Conservation (phyloP, 1,140 invertebrate species). For the Pentalonia nigronervosa region DNA sequence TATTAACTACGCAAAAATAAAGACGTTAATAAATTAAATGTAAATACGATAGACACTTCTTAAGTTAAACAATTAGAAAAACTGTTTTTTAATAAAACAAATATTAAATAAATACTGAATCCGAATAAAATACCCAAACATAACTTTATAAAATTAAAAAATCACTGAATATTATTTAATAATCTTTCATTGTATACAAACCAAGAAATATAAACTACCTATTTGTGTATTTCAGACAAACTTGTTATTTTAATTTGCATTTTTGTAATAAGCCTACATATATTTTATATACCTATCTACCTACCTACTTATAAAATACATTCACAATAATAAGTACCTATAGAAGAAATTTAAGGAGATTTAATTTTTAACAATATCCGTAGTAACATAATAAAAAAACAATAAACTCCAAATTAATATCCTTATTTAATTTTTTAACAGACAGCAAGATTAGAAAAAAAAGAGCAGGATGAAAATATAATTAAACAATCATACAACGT, state of each 20-base stretch:
- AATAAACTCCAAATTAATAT: conserved; percentile 23
- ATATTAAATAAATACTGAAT: neutral
- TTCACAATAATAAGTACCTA: neutral
- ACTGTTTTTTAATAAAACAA: neutral
- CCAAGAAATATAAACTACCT: neutral
- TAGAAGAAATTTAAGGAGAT: neutral
- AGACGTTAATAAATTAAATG: neutral
- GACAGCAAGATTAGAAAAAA: neutral
- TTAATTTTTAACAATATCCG: conserved; percentile 37
- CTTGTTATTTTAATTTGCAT: neutral
- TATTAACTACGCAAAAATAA: neutral
- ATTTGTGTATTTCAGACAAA: neutral
- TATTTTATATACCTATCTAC: neutral
- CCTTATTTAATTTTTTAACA: neutral
- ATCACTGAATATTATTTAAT: neutral
- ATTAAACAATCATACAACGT: conserved; percentile 17
- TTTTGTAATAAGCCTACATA: neutral
- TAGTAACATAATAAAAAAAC: neutral
- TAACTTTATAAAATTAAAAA: neutral
- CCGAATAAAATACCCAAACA: neutral
- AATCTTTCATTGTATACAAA: neutral
- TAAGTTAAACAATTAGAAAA: neutral
- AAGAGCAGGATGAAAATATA: neutral
- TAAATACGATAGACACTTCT: neutral
- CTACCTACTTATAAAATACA: neutral